A percentile compares a stretch with the other conserved stretches of the same genome.
phyloP scores from a whole-genome alignment of 2,797 vertebrate species.

The Mergus octosetaceus region DNA sequence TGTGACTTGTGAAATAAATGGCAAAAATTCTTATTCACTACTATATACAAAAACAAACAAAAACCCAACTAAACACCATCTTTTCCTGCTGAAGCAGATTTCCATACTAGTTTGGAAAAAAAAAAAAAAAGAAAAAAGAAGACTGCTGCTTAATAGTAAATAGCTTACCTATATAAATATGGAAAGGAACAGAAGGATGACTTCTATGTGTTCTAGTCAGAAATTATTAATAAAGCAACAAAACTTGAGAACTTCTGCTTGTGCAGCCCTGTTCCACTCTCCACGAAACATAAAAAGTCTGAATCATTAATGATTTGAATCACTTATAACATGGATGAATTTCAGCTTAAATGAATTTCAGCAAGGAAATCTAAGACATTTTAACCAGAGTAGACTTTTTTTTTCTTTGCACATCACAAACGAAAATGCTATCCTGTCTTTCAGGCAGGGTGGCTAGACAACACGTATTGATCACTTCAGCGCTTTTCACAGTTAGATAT shows the following conservation, averaged over 20 bases:
- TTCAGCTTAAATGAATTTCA: not conserved
- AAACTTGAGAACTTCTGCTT: not conserved
- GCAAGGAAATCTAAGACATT: not conserved
- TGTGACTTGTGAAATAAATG: not conserved
- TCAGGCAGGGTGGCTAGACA: not conserved
- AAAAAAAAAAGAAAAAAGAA: not conserved
- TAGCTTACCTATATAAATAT: not conserved
- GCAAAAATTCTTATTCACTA: not conserved
- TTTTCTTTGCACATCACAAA: not conserved
- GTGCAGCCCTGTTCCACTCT: not conserved
- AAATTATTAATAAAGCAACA: not conserved
- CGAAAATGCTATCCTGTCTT: not conserved
- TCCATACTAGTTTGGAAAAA: not conserved
- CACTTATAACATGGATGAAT: not conserved
- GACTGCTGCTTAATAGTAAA: not conserved
- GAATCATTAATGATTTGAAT: conserved; percentile 26
- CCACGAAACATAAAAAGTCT: not conserved
- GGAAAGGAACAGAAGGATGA: not conserved
- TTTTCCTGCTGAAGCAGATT: not conserved
- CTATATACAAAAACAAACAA: not conserved
- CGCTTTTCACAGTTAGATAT: not conserved
- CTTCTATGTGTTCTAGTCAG: not conserved
- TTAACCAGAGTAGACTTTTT: not conserved
- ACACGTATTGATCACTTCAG: not conserved
- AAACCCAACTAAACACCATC: not conserved